Percentiles rank a stretch among this genome's conserved stretches.
These are phyloP conservation scores for Neoitamus cyanurus DNA, from an alignment of 2,888 invertebrate species.

Conservation along the genomic window DNA sequence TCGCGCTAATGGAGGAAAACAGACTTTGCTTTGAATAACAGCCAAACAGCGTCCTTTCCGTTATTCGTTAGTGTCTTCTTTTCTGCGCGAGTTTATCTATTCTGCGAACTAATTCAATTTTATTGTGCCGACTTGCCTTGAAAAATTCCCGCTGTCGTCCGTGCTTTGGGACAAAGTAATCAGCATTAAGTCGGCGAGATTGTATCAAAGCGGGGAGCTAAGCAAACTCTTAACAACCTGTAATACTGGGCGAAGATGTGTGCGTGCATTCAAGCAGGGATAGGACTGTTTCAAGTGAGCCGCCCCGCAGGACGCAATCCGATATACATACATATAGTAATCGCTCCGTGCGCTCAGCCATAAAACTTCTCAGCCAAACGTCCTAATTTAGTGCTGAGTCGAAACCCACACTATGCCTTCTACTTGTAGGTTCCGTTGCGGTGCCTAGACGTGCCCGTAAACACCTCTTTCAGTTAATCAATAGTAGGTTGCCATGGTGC, in stretches of 20 bases:
- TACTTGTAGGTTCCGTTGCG: not conserved
- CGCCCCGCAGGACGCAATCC: not conserved
- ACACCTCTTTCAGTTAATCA: conserved; percentile 7
- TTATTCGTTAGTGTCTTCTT: not conserved
- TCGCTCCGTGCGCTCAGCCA: not conserved
- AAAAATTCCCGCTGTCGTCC: not conserved
- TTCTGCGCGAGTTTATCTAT: not conserved
- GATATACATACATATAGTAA: no score
- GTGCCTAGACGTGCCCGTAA: not conserved
- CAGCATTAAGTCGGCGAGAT: conserved; percentile 8
- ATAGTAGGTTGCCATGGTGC: conserved; percentile 23
- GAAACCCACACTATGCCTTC: not conserved
- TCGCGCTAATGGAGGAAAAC: not conserved
- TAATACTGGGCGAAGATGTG: not conserved
- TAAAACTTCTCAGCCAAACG: not conserved
- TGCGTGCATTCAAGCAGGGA: not conserved
- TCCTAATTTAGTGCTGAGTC: conserved; percentile 7
- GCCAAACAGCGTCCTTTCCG: not conserved
- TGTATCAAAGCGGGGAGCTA: conserved; percentile 19
- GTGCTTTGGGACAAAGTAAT: not conserved
- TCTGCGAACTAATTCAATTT: conserved; percentile 17
- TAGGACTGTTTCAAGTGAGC: not conserved
- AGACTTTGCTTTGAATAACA: conserved; percentile 16
- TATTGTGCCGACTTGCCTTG: not conserved
- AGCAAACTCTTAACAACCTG: conserved; percentile 17